Evolutionary conservation across 1,140 invertebrate genomes (phyloP).

Genomic region (Glomeris maerens): DNA sequence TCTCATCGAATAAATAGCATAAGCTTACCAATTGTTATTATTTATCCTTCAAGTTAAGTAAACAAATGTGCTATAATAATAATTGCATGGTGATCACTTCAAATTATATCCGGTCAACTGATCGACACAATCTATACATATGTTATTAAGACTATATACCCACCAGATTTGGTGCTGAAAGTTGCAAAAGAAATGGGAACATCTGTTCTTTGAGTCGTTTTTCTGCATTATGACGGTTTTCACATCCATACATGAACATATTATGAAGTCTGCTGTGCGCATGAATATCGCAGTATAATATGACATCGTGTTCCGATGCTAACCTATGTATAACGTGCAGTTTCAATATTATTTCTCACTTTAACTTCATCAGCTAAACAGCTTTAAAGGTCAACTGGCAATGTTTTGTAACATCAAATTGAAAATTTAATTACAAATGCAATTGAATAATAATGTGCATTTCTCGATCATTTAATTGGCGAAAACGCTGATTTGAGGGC

Average conservation of each 20-base stretch:
- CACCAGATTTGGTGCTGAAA: constrained; percentile 13
- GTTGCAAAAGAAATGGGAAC: constrained; percentile 27
- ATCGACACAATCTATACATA: neutral
- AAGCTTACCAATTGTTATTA: too few species aligned
- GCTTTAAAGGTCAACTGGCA: too few species aligned
- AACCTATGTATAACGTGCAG: too few species aligned
- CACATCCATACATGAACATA: constrained; percentile 91
- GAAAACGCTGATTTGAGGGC: too few species aligned
- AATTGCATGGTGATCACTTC: too few species aligned
- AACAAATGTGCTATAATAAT: too few species aligned
- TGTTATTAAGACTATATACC: neutral
- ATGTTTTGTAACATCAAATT: neutral
- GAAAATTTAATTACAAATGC: too few species aligned
- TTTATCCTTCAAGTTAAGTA: too few species aligned
- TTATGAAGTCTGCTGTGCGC: constrained; percentile 89
- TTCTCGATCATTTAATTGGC: too few species aligned
- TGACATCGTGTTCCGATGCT: constrained; percentile 78
- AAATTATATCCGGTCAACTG: too few species aligned
- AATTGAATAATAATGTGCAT: too few species aligned
- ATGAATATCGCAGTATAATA: constrained; percentile 89
- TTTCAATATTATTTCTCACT: neutral
- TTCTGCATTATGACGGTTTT: constrained; percentile 62
- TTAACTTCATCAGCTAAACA: neutral
- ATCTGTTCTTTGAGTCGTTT: constrained; percentile 29
- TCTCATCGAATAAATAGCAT: too few species aligned